These are phyloP conservation scores for Pitangus sulphuratus DNA, from an alignment of 2,797 vertebrate species.

Conservation along the genomic window DNA sequence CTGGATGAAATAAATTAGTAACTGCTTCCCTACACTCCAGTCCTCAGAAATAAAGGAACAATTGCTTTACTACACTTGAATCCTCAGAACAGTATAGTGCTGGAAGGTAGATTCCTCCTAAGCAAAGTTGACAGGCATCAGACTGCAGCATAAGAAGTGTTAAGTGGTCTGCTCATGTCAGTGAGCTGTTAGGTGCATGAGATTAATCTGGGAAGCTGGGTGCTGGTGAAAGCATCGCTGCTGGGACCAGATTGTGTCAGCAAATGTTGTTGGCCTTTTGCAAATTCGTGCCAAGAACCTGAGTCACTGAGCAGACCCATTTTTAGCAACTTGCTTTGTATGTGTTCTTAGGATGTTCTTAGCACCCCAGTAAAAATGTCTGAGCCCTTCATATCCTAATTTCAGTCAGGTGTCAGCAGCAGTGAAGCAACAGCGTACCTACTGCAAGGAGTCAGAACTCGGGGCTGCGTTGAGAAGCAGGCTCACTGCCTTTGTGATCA, in stretches of 20 bases:
- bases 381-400: neutral
- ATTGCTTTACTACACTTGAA: neutral
- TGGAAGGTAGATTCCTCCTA: neutral
- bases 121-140: neutral
- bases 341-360: neutral
- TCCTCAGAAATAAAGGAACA: neutral
- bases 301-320: neutral
- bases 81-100: neutral
- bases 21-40: neutral
- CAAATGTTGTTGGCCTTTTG: neutral
- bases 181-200: neutral
- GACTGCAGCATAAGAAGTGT: neutral
- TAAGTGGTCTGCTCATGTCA: neutral
- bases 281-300: fast-evolving
- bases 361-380: neutral
- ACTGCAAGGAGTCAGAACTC: fast-evolving
- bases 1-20: neutral
- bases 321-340: neutral
- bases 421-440: neutral
- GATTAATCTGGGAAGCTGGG: neutral
- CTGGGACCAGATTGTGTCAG: neutral
- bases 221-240: neutral
- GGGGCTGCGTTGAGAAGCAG: fast-evolving
- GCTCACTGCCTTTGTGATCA: fast-evolving
- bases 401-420: neutral